phyloP scores from a whole-genome alignment of 2,888 invertebrate species.

The Marronus borbonicus region DNA sequence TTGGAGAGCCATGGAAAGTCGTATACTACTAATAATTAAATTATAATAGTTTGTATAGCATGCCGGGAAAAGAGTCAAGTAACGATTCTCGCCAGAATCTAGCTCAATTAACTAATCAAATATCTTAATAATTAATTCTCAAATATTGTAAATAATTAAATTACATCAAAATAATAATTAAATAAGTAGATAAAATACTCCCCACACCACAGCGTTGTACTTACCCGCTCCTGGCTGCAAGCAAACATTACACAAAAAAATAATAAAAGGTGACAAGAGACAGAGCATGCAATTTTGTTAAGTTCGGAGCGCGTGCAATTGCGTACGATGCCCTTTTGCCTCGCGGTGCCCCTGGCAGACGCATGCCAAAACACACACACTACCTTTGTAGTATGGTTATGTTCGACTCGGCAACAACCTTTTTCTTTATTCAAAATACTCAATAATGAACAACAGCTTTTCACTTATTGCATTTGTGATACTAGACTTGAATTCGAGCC shows the following conservation, averaged over 20 bases:
- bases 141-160: conserved; percentile 31
- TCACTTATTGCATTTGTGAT: conserved; percentile 26
- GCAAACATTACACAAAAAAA: conserved; percentile 63
- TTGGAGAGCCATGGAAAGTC: conserved; percentile 58
- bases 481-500: background rate
- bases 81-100: conserved; percentile 68
- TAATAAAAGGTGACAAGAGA: conserved; percentile 62
- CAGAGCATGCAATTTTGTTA: conserved; percentile 66
- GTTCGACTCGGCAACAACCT: conserved; percentile 43
- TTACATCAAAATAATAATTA: background rate
- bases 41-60: conserved; percentile 64
- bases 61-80: conserved; percentile 76
- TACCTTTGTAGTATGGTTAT: conserved; percentile 49
- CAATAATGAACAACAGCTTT: background rate
- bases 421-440: conserved; percentile 5
- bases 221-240: conserved; percentile 68
- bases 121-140: conserved; percentile 24
- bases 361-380: conserved; percentile 52
- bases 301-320: conserved; percentile 67
- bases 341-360: conserved; percentile 66
- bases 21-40: conserved; percentile 52
- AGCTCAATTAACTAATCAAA: conserved; percentile 54
- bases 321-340: conserved; percentile 68
- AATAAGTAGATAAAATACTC: conserved; percentile 49
- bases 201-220: conserved; percentile 64